Evolutionary conservation across 2,888 invertebrate genomes (phyloP), one percentile per base, ranked within the genome.

Genomic region (Epinotia demarniana): DNA sequence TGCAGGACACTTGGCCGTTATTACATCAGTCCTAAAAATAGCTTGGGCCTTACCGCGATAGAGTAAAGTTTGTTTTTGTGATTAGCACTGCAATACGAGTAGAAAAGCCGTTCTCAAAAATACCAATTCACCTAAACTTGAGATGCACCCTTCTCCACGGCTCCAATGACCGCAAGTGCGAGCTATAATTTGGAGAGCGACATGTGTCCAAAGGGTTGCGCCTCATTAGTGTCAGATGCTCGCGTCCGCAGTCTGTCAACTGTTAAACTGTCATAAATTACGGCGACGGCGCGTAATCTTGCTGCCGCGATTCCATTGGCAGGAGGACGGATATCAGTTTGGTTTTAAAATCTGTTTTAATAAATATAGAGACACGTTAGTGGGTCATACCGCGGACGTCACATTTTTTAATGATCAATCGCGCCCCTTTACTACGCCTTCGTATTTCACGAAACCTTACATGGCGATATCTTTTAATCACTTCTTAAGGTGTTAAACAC

Each of bases 161-260:
- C 74, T 46, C 53, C 61, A 13, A 69, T 69, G 70, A 75, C 70
- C 75, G 39, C 81, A 84, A 86, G 83, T 86, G 90, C 87, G 89
- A 89, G 85, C 84, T 89, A 88, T 91, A 91, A 91, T 92, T 92
- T 89, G 81, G 85, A 79, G 80, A 83, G 86, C 83, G 86, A 86
- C 89, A 91, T 90, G 87, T 92, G 91, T 87, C 85, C 83, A 85
- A 89, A 89, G 92, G 92, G 91, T 90, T 90, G 83, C 78, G 79
- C 79, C 88, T 92, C 91, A 92, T 92, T 92, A 92, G 90, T 85
- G 89, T 88, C 90, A 86, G 84, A 87, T 86, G 87, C 81, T 49
- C 84, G 72, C 79, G 82, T 75, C 75, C 81, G 80, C 85, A 83
- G 85, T 84, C 86, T 88, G 86, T 86, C 86, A 87, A 81, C 80